Conservation (phyloP, 2,113 vertebrate species). For the Misgurnus anguillicaudatus region DNA sequence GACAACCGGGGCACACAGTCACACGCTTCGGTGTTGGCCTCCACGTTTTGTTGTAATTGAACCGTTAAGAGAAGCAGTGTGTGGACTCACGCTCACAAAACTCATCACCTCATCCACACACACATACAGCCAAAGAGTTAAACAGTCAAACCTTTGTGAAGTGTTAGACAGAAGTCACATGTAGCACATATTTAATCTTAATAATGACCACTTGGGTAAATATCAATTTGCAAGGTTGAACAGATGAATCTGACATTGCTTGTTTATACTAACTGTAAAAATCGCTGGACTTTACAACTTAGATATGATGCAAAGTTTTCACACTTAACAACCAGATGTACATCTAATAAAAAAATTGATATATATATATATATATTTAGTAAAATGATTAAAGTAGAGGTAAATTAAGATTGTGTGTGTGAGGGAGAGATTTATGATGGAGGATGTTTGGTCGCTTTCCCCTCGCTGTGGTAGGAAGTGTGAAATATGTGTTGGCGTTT, state of each 20-base stretch:
- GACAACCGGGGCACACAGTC: not conserved
- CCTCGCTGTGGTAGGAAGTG: conserved; percentile 67
- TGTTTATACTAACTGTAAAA: too few relatives aligned
- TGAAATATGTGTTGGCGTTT: conserved; percentile 73
- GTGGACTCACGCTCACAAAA: not conserved
- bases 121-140: not conserved
- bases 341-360: not conserved
- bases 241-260: not conserved
- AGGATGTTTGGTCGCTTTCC: conserved; percentile 68
- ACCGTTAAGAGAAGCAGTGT: not conserved
- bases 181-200: conserved; percentile 29
- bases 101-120: not conserved
- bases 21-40: not conserved
- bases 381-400: not conserved
- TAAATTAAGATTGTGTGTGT: not conserved
- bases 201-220: conserved; percentile 21
- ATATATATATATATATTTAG: not conserved
- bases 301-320: too few relatives aligned
- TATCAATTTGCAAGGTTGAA: conserved; percentile 9
- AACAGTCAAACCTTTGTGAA: conserved; percentile 31
- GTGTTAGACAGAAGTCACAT: conserved; percentile 5
- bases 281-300: too few relatives aligned
- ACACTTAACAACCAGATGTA: not conserved
- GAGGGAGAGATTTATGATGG: conserved; percentile 53
- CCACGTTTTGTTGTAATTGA: conserved; percentile 6